Evolutionary conservation across 2,113 vertebrate genomes (phyloP).

Genomic region (Oreotrochilus melanogaster): DNA sequence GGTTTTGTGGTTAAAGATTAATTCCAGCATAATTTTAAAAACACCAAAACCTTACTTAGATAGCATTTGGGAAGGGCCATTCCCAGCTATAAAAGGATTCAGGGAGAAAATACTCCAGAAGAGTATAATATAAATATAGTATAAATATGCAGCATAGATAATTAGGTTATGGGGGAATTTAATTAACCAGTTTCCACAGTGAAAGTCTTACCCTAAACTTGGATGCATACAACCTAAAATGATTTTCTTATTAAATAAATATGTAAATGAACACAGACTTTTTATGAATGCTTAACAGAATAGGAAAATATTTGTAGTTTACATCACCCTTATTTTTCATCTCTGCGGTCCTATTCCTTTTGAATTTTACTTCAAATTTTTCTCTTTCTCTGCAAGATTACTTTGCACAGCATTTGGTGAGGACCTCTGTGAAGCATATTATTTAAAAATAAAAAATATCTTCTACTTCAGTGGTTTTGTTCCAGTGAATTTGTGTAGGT

Average conservation of each 20-base stretch:
- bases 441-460: not conserved
- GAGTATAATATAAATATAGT: too few species aligned
- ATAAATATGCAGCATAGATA: not conserved
- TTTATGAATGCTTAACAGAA: not conserved
- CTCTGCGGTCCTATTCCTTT: not conserved
- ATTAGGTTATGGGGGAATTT: not conserved
- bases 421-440: not conserved
- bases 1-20: not conserved
- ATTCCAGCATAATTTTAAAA: not conserved
- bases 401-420: not conserved
- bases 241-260: not conserved
- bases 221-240: not conserved
- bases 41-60: not conserved
- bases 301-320: not conserved
- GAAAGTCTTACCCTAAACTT: not conserved
- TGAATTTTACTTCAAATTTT: not conserved
- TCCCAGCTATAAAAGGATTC: not conserved
- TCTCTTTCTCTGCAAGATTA: not conserved
- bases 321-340: not conserved
- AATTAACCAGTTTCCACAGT: not conserved
- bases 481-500: not conserved
- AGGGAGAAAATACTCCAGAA: not conserved
- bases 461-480: not conserved
- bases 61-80: not conserved
- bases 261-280: not conserved